Evolutionary conservation across 2,797 vertebrate species (phyloP).

Genomic region (Parauchenoglanis punctatus): DNA sequence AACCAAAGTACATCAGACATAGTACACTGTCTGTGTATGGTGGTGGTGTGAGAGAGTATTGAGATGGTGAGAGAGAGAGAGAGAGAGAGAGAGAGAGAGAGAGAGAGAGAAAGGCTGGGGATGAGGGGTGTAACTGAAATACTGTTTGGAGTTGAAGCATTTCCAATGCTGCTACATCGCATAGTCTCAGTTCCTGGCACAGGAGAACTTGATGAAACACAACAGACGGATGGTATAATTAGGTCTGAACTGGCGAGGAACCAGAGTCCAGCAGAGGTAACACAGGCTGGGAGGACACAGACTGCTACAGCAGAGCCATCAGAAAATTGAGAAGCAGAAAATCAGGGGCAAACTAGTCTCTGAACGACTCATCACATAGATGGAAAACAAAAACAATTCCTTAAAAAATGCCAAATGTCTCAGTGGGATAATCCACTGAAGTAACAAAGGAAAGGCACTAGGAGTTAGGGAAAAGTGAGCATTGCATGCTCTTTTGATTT

Average conservation of each 20-base stretch:
- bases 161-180: slow-evolving; percentile 38
- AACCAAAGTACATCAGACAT: slow-evolving; percentile 48
- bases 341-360: slow-evolving; percentile 47
- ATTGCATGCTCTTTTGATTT: slow-evolving; percentile 5
- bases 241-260: slow-evolving; percentile 58
- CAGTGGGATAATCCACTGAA: slow-evolving; percentile 7
- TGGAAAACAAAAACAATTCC: slow-evolving; percentile 30
- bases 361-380: slow-evolving; percentile 46
- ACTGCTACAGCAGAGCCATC: slow-evolving; percentile 37
- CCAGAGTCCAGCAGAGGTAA: slow-evolving; percentile 51
- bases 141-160: slow-evolving; percentile 47
- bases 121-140: slow-evolving; percentile 55
- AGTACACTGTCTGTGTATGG: slow-evolving; percentile 20
- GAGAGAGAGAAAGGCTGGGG: background rate
- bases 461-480: background rate
- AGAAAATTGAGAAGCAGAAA: slow-evolving; percentile 47
- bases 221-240: slow-evolving; percentile 69
- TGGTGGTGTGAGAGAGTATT: slow-evolving; percentile 43
- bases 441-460: background rate
- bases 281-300: slow-evolving; percentile 38
- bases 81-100: slow-evolving; percentile 37
- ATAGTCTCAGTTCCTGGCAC: slow-evolving; percentile 62
- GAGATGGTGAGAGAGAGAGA: slow-evolving; percentile 49
- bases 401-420: slow-evolving; percentile 11
- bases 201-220: slow-evolving; percentile 47